A percentile compares a stretch with the other conserved stretches of the same genome.
Conservation (phyloP, 2,888 invertebrate species). For the Priocnemis perturbator region DNA sequence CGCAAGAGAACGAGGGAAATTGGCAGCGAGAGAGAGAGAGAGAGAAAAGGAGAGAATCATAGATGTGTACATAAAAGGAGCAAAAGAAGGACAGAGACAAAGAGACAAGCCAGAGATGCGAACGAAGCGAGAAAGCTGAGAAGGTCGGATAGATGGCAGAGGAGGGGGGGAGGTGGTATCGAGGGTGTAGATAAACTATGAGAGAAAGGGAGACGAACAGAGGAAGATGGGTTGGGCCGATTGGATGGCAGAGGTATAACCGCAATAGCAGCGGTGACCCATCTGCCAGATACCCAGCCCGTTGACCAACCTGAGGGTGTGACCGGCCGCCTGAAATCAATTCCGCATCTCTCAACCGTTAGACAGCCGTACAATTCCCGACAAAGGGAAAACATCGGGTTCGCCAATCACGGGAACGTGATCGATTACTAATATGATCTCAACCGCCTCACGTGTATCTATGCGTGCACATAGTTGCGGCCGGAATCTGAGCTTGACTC, state of each 20-base stretch:
- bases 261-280: constrained; percentile 44
- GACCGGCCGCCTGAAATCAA: constrained; percentile 53
- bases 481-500: too few species aligned
- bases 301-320: constrained; percentile 50
- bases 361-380: too few species aligned
- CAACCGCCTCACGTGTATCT: too few species aligned
- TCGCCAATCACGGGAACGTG: constrained; percentile 11
- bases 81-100: constrained; percentile 5
- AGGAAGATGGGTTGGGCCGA: constrained; percentile 54
- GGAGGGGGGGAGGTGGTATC: neutral
- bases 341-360: constrained; percentile 38
- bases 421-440: constrained; percentile 20
- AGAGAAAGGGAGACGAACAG: constrained; percentile 21
- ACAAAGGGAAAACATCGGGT: neutral
- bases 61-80: constrained; percentile 36
- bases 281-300: constrained; percentile 44
- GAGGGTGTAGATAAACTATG: constrained; percentile 21
- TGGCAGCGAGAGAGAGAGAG: too few species aligned
- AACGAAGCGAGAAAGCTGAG: neutral
- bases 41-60: too few species aligned
- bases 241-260: constrained; percentile 48
- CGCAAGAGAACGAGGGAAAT: constrained; percentile 10
- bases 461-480: too few species aligned
- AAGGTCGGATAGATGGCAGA: neutral
- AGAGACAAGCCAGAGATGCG: neutral